Base-by-base conservation (phyloP, 2,113 vertebrate genomes). In the Mirza zaza region DNA sequence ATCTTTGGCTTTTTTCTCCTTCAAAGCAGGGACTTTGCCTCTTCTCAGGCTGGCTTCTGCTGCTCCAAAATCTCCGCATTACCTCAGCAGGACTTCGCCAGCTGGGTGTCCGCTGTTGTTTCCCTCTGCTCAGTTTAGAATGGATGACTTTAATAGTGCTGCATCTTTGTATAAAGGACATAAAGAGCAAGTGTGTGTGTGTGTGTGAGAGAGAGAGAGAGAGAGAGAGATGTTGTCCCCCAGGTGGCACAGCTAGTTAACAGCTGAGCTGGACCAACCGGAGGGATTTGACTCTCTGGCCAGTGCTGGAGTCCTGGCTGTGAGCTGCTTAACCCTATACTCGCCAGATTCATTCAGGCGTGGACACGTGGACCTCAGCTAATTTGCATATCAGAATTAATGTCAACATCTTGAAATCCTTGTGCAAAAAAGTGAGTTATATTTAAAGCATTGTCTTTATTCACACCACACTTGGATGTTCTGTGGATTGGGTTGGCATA, bases 1-100 rank as follows among this genome's bases (percentile, higher is more conserved):
- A 10, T 83, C 87, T 94, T 77, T 68, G 48, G 85, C 57, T 84
- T 93, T 71, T 94, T 87, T 92, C 52, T 90, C 63, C 86, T 87
- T 92, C 81, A 25, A 90, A 95, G 57, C 75, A 61, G 71, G 50
- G 83, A 88, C 84, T 95, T 75, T 65, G 15, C 86, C 29, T 89
- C 57, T 20, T 52, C n/a, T 32, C 14, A 61, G 21, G 52, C 61
- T 52, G 39, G 70, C 45, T 50, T 50, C 79, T 91, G 92, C 71
- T 48, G 27, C 63, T 59, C 82, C 45, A 7, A 2, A 85, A 25
- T 34, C 45, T 50, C 63, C 34, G 52, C n/a, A 0, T 71, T 52
- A 65, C 59, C 50, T 75, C n/a, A 29, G 34, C n/a, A n/a, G 67
- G 21, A 67, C 67, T 70, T 87, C 14, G 29, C 32, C 45, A 14